Evolutionary conservation across 2,888 invertebrate genomes (phyloP), one percentile per base, ranked within the genome.

Genomic region (Stenolophus ochropezus): DNA sequence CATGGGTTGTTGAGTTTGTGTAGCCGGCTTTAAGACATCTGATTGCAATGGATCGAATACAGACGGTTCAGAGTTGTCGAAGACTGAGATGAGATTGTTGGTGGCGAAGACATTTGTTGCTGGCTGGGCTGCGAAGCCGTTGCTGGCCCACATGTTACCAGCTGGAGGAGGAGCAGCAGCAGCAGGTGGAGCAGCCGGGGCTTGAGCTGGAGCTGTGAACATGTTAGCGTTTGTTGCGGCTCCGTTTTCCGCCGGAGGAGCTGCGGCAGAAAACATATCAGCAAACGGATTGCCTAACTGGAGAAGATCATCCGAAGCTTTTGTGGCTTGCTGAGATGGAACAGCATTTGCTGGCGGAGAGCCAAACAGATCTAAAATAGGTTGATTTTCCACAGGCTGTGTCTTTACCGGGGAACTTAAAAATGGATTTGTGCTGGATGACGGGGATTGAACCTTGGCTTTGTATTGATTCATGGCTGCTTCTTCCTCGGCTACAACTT

Each of bases 401-500:
- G 82, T 69, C 82, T 88, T 89, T 1, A 85, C 83, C 23, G 94
- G 94, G 11, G 94, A 92, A 85, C 94, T 94, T 85, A 96, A 92
- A 91, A 96, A 97, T 86, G 97, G 97, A 91, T 97, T 97, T 88
- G 96, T 96, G 85, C 91, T 90, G 71, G 93, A 93, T 47, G 93
- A 93, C 21, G 96, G 96, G 83, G 96, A 96, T 85, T 94, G 94
- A 83, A 96, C 92, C 89, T 95, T 96, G 82, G 94, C 98, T 94
- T 97, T 98, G 89, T 97, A 96, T 90, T 97, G 96, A 90, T 96
- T 97, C 92, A 99, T 94, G 82, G 96, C 96, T 16, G 97, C 97
- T 89, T 98, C 98, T 89, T 99, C 99, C 88, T 99, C 98, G 21
- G 98, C 98, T 79, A 99, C 90, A 33, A 95, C 97, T 88, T 96